Conservation (phyloP, 2,888 invertebrate species). For the Cordilura impudica region DNA sequence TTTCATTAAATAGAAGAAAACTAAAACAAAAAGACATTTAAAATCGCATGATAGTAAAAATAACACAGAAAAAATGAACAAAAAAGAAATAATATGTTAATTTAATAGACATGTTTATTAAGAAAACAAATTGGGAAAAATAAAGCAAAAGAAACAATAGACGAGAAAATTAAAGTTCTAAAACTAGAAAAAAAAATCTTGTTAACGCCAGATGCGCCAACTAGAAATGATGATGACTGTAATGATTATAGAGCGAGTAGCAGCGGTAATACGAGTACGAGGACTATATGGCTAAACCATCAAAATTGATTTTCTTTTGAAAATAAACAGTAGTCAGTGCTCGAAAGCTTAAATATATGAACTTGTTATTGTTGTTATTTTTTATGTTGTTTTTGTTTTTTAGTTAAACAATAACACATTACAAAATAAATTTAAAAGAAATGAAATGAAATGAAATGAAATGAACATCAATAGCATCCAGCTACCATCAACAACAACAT, state of each 20-base stretch:
- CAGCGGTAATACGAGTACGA: background rate
- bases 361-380: slow-evolving; percentile 16
- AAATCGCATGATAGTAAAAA: slow-evolving; percentile 54
- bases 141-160: background rate
- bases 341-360: slow-evolving; percentile 7
- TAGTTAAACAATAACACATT: slow-evolving; percentile 31
- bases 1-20: slow-evolving; percentile 41
- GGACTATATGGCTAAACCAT: background rate
- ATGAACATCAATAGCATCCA: slow-evolving; percentile 14
- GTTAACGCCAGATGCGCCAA: slow-evolving; percentile 53
- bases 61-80: slow-evolving; percentile 4
- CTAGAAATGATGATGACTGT: background rate
- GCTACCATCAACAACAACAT: slow-evolving; percentile 6
- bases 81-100: slow-evolving; percentile 42
- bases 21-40: slow-evolving; percentile 42
- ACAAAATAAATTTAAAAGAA: background rate
- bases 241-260: no score
- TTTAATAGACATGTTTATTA: slow-evolving; percentile 58
- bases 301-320: slow-evolving; percentile 23
- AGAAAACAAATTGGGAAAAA: slow-evolving; percentile 44
- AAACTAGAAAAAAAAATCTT: background rate
- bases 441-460: background rate
- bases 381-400: slow-evolving; percentile 10
- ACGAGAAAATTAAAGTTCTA: slow-evolving; percentile 9
- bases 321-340: slow-evolving; percentile 42